Evolutionary conservation across 2,888 invertebrate genomes (phyloP), one percentile per base, ranked within the genome.

Genomic region (Saturnia japonica): DNA sequence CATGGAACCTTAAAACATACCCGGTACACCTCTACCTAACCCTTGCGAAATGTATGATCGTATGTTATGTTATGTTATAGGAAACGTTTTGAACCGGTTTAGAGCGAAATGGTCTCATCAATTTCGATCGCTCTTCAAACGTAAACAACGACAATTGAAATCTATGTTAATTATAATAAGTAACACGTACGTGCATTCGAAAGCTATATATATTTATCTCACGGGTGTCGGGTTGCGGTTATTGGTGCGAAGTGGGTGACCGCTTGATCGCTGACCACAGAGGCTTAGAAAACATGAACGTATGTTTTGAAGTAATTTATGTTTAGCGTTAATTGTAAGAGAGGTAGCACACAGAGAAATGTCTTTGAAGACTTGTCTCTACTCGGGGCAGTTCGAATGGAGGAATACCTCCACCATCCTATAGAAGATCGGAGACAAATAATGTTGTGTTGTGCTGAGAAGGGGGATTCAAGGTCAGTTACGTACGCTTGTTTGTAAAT

Each of bases 171-270:
- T 69, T 28, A 62, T 47, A 64, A 66, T 69, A 34, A 68, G 34
- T 51, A 34, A 28, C 7, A 25, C 19, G 47, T 51, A 51, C 51
- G 40, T 66, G 51, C 64, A 47, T 69, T 69, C 25, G 69, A 69
- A 69, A 69, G 64, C 64, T 62, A 66, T 14, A 14, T 11, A n/a
- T n/a, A n/a, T n/a, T n/a, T n/a, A 28, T 69, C 69, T 62, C 69
- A 66, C 69, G 69, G 64, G 69, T 69, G 64, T 66, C 40, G 12
- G 1, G 69, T 69, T 51, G 69, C 69, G 47, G 69, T 64, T 51
- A 60, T 60, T 28, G 14, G 43, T 68, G 60, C 34, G 69, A 69
- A 66, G 34, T 69, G 69, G 69, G 69, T 69, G 69, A 69, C 67
- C 70, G 22, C 54, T 67, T 69, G 69, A 69, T 57, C 70, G 22